phyloP scores from a whole-genome alignment of 2,797 vertebrate species.

The Microctenopoma lineatum region DNA sequence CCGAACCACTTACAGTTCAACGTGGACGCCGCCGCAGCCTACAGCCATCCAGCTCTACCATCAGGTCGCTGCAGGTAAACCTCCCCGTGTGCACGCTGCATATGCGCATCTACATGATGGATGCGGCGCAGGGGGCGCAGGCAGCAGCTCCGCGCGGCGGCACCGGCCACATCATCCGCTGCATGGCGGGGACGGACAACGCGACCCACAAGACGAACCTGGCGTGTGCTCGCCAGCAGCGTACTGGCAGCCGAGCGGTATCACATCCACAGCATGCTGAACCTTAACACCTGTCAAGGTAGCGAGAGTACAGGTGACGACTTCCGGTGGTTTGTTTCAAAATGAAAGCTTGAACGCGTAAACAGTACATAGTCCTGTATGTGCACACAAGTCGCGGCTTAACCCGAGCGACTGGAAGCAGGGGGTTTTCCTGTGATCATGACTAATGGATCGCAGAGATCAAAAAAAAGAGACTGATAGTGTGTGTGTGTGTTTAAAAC shows the following conservation, averaged over 20 bases:
- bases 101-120: slow-evolving; percentile 24
- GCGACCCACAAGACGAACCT: neutral
- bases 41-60: slow-evolving; percentile 31
- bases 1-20: slow-evolving; percentile 43
- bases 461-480: too few relatives aligned
- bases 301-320: rapidly evolving
- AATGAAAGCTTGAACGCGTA: slow-evolving; percentile 19
- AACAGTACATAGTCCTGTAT: too few relatives aligned
- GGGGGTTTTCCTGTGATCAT: too few relatives aligned
- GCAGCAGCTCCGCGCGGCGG: slow-evolving; percentile 18
- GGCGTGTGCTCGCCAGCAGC: slow-evolving; percentile 33
- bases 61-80: slow-evolving; percentile 62
- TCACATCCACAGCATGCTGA: slow-evolving; percentile 30
- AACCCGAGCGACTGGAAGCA: too few relatives aligned
- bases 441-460: too few relatives aligned
- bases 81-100: slow-evolving; percentile 42
- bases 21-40: neutral
- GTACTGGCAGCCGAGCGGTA: slow-evolving; percentile 34
- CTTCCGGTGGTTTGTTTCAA: slow-evolving; percentile 47
- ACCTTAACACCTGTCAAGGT: slow-evolving; percentile 43
- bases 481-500: too few relatives aligned
- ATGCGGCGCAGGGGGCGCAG: slow-evolving; percentile 6
- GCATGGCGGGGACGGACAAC: neutral
- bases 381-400: too few relatives aligned
- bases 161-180: neutral